Percentiles rank a stretch among this genome's conserved stretches.
Evolutionary conservation across 2,888 invertebrate genomes (phyloP).

Genomic region (Cylloceria caligata): DNA sequence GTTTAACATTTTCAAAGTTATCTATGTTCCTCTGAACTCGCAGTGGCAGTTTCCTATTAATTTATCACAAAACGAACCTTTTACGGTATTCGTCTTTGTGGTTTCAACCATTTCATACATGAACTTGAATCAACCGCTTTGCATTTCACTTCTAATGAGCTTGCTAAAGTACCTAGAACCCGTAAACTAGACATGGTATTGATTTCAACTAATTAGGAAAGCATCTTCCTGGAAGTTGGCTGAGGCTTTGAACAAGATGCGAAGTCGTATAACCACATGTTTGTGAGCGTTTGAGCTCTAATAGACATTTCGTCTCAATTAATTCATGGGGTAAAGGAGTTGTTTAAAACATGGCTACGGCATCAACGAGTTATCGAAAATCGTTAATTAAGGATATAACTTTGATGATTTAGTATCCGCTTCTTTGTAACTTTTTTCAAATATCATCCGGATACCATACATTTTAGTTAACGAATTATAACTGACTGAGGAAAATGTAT

Average conservation of each 20-base stretch:
- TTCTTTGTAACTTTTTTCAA: not conserved
- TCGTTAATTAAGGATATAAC: not conserved
- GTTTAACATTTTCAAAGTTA: no score
- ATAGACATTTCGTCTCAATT: not conserved
- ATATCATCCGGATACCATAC: not conserved
- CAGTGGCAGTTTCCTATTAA: no score
- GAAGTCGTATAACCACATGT: not conserved
- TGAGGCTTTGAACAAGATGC: not conserved
- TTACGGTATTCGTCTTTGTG: not conserved
- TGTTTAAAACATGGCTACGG: not conserved
- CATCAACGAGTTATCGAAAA: constrained; percentile 1
- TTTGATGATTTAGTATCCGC: not conserved
- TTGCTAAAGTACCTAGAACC: not conserved
- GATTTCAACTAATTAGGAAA: constrained; percentile 19
- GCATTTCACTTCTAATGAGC: not conserved
- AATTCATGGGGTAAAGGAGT: not conserved
- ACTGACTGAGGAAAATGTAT: not conserved
- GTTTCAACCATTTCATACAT: not conserved
- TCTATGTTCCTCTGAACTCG: no score
- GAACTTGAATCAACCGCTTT: not conserved
- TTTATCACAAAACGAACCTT: no score
- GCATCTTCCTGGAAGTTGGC: not conserved
- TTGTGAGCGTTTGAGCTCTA: not conserved
- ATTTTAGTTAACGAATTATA: not conserved
- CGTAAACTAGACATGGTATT: not conserved